Base-by-base conservation (phyloP, 2,797 vertebrate genomes). In the Micropoecilia bifurca region DNA sequence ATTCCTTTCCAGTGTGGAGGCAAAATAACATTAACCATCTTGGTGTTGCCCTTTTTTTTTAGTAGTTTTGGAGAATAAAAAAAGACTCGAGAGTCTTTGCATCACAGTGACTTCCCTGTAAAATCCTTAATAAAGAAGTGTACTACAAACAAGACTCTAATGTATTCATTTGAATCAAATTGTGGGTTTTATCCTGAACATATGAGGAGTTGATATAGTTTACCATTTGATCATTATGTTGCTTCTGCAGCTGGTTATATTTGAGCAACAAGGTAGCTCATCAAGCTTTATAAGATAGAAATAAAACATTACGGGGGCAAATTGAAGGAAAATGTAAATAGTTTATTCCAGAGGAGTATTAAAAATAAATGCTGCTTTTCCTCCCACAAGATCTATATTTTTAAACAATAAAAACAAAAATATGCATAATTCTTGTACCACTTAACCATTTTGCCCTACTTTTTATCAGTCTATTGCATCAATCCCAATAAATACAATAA, bases 71-170 rank as follows among this genome's bases (percentile, higher is more conserved):
- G 57, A 84, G 73, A 86, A 47, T n/a, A 20, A 20, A 50, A 75
- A 46, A 68, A 76, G 74, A 80, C 47, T 46, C 20, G 48, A 57
- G 48, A 79, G 30, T 55, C 18, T 78, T 85, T 87, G 85, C 81
- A 80, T 89, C 81, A 87, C 75, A 73, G 48, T 85, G 73, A 45
- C 9, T 22, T 45, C 22, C 10, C 50, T 76, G 83, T 90, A 80
- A 86, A 83, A 76, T 78, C 84, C 76, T 79, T 61, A 85, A 76
- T 92, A 91, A 87, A 77, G 92, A 91, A 87, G 85, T 93, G 89
- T 94, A 91, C 82, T 83, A 90, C 90, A 86, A 74, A 77, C 91
- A 82, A 86, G 50, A 87, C 82, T 80, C 80, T 43, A 89, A 83
- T 83, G 87, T 87, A 75, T 85, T 89, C 6, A 25, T 39, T 73